Evolutionary conservation across 2,888 invertebrate genomes (phyloP), one percentile per base, ranked within the genome.

Genomic region (Drosophila cyrtoloma): DNA sequence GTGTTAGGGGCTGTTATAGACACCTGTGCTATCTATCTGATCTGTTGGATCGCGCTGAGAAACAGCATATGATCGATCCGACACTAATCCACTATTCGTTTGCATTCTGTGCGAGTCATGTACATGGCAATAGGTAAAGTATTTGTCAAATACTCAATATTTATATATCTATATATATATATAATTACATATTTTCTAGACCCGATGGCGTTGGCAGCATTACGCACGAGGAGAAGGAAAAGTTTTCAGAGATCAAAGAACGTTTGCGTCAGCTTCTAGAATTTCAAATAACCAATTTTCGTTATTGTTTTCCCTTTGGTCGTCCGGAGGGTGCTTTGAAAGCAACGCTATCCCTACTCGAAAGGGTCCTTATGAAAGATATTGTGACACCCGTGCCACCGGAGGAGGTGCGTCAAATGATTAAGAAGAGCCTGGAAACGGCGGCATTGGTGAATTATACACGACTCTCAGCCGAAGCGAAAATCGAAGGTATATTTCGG

Each of bases 161-260:
- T 22, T 35, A 14, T 47, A 33, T 14, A 22, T 26, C n/a, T 14
- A 5, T 10, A n/a, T 4, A 42, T 19, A 10, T 30, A 26, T 22
- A n/a, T 12, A 10, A 5, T 28, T 1, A 19, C 2, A 16, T 12
- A 37, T 22, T 39, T 42, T 30, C 0, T 52, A 98, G 99, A 94
- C 99, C 99, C 75, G 99, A 99, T 94, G 99, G 99, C 62, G 98
- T 99, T 84, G 99, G 99, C 85, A 99, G 99, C 92, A 99, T 99
- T 91, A 98, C 99, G 16, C 97, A 98, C 91, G 99, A 98, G 93
- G 99, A 99, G 94, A 98, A 98, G 94, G 99, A 99, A 92, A 98
- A 98, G 93, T 99, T 99, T 93, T 97, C 98, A 75, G 98, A 98
- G 93, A 98, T 99, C 92, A 99, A 99, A 94, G 99, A 99, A 92